Evolutionary conservation across 2,797 vertebrate genomes (phyloP).

Genomic region (Amphiprion clarkii): DNA sequence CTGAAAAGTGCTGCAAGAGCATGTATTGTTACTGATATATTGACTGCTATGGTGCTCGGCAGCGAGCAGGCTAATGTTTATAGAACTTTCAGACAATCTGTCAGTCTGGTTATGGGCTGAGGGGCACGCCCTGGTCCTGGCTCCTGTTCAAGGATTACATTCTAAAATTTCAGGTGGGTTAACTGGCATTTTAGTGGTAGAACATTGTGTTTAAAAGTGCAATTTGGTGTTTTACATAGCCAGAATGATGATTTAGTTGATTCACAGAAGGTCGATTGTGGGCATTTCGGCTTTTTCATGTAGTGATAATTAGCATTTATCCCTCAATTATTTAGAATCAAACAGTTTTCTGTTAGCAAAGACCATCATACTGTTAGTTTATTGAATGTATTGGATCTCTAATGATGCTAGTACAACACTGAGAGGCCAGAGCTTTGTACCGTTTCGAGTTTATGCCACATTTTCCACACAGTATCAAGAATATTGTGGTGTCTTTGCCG

Average conservation of each 20-base stretch:
- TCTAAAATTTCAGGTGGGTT: not conserved
- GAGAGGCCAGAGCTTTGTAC: not conserved
- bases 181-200: not conserved
- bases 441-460: not conserved
- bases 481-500: not conserved
- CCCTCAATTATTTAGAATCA: too few species aligned
- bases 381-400: not conserved
- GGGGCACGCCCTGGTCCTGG: not conserved
- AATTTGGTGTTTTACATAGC: not conserved
- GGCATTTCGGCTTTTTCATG: too few species aligned
- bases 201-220: not conserved
- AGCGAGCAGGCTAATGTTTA: constrained; percentile 33
- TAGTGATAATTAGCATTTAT: too few species aligned
- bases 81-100: constrained; percentile 1
- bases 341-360: too few species aligned
- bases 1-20: constrained; percentile 40
- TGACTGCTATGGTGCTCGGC: constrained; percentile 17
- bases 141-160: not conserved
- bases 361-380: not conserved
- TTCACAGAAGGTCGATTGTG: not conserved
- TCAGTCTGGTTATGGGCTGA: not conserved
- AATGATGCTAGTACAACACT: not conserved
- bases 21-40: constrained; percentile 42
- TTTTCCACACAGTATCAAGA: too few species aligned
- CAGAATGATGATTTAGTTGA: not conserved